Conservation (phyloP, 2,888 invertebrate genomes). For the Lydus trimaculatus region DNA sequence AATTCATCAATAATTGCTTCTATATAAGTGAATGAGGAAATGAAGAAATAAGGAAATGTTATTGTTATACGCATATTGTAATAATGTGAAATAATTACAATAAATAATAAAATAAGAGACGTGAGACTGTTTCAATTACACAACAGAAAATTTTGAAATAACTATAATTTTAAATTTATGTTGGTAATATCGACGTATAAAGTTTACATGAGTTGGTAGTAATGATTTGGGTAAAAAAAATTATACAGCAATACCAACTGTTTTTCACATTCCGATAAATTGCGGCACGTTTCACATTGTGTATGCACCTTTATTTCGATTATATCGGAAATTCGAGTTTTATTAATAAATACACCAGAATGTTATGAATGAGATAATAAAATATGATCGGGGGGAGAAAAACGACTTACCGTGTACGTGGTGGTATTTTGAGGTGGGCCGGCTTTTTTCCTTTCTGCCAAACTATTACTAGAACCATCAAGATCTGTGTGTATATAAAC, state of each 20-base stretch:
- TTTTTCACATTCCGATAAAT: no score
- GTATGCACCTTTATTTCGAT: no score
- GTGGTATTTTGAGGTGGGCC: constrained; percentile 80
- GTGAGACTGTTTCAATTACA: neutral
- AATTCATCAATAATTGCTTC: neutral
- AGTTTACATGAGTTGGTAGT: no score
- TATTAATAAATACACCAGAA: no score
- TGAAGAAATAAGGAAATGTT: neutral
- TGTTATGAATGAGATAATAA: neutral
- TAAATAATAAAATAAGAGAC: neutral
- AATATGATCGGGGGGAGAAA: neutral
- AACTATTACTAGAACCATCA: constrained; percentile 59
- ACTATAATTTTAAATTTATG: no score
- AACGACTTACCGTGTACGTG: constrained; percentile 74
- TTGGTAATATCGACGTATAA: no score
- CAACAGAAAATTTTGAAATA: no score
- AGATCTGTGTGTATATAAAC: constrained; percentile 61
- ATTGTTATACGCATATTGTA: neutral
- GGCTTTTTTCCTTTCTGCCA: constrained; percentile 67
- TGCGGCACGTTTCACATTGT: no score
- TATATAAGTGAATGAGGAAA: neutral
- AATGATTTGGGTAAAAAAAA: no score
- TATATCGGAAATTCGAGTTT: no score
- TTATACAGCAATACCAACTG: no score
- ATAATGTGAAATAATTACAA: neutral